Conservation (phyloP, 2,113 vertebrate genomes). For the Phalacrocorax brasilianus region DNA sequence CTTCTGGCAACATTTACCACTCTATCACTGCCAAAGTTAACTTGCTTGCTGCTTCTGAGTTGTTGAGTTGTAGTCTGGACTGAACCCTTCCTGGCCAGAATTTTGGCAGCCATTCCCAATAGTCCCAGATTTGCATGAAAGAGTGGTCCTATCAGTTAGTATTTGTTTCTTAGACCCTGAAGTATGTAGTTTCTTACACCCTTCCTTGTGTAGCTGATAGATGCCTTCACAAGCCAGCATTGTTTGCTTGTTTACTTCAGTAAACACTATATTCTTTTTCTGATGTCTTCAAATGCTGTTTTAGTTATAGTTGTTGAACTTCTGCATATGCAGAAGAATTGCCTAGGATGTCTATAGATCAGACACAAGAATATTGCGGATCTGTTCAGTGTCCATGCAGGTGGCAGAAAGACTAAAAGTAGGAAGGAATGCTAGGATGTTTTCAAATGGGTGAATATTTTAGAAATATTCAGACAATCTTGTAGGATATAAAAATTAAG, state of each 20-base stretch:
- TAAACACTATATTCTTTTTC: not conserved
- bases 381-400: not conserved
- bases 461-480: not conserved
- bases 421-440: not conserved
- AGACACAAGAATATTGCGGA: not conserved
- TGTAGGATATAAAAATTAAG: not conserved
- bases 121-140: not conserved
- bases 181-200: not conserved
- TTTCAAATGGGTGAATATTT: not conserved
- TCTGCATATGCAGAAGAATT: not conserved
- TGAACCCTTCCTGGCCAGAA: not conserved
- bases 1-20: not conserved
- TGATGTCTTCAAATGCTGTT: not conserved
- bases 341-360: not conserved
- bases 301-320: not conserved
- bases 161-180: not conserved
- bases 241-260: not conserved
- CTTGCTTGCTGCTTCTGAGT: not conserved
- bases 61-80: not conserved
- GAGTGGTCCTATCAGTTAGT: not conserved
- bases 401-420: not conserved
- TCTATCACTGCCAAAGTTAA: not conserved
- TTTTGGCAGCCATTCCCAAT: not conserved
- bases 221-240: not conserved
- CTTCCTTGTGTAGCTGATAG: not conserved